These are phyloP conservation scores for Oedothorax gibbosus DNA, from an alignment of 1,140 invertebrate genomes.

Conservation along the genomic window DNA sequence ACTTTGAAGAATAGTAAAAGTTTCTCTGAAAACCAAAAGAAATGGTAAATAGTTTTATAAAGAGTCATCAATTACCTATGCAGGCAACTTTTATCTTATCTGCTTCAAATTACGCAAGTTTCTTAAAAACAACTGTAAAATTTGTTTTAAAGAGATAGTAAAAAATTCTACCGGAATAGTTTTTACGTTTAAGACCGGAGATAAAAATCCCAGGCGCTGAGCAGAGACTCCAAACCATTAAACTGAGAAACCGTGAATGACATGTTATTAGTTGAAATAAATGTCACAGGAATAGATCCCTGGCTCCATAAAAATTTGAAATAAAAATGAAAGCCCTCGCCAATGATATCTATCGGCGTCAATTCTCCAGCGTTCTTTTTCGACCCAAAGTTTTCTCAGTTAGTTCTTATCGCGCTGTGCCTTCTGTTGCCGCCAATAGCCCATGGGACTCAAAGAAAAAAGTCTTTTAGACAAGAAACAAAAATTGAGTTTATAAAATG, in stretches of 20 bases:
- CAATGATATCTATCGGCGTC: conserved; percentile 25
- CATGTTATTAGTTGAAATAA: conserved; percentile 38
- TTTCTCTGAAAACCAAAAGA: too few species aligned
- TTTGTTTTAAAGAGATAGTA: too few species aligned
- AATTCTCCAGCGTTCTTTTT: conserved; percentile 31
- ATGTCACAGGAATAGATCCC: conserved; percentile 10
- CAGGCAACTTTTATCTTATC: too few species aligned
- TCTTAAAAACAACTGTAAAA: too few species aligned
- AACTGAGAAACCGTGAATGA: conserved; percentile 9
- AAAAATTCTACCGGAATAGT: neutral
- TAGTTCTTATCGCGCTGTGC: conserved; percentile 20
- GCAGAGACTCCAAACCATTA: neutral
- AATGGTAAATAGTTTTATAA: too few species aligned
- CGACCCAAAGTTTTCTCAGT: conserved; percentile 5
- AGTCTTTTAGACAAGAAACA: conserved; percentile 1
- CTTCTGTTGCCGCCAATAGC: conserved; percentile 39
- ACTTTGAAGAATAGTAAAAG: too few species aligned
- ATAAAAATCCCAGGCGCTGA: neutral
- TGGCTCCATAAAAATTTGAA: neutral
- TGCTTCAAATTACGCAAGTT: too few species aligned
- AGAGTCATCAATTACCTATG: too few species aligned
- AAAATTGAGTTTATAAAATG: conserved; percentile 44
- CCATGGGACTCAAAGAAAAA: conserved; percentile 21
- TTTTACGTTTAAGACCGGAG: neutral
- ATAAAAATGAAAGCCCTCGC: neutral